These are phyloP conservation scores for Acrobasis suavella DNA, from an alignment of 2,888 invertebrate genomes.

Conservation along the genomic window DNA sequence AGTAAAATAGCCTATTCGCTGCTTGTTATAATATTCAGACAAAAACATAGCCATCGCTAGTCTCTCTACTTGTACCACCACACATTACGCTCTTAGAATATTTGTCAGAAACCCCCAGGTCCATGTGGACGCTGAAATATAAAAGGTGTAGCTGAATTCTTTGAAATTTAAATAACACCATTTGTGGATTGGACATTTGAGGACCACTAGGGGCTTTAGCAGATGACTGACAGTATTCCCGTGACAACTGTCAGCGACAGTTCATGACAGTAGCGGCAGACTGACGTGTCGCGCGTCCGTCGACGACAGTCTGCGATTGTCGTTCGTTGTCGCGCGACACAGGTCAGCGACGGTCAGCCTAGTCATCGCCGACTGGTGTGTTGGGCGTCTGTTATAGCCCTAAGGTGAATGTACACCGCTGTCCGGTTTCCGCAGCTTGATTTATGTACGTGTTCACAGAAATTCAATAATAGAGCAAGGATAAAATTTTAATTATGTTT, in stretches of 20 bases:
- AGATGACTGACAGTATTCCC: too few species aligned
- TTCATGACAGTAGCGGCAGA: too few species aligned
- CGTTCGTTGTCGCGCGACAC: too few species aligned
- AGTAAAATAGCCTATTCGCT: too few species aligned
- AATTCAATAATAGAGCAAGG: background rate
- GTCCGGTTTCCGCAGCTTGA: background rate
- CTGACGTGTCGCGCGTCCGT: too few species aligned
- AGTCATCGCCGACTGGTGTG: too few species aligned
- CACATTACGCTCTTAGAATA: conserved; percentile 15
- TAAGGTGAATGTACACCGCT: conserved; percentile 5
- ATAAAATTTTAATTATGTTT: too few species aligned
- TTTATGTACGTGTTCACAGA: background rate
- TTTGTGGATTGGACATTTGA: conserved; percentile 26
- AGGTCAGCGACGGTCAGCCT: too few species aligned
- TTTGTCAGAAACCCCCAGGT: conserved; percentile 25
- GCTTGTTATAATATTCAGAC: background rate
- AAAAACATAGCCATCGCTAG: background rate
- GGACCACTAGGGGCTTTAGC: background rate
- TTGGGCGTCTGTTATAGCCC: too few species aligned
- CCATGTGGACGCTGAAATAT: conserved; percentile 28
- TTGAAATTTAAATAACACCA: conserved; percentile 31
- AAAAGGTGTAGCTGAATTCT: conserved; percentile 25
- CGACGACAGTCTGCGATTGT: too few species aligned
- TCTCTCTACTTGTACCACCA: background rate
- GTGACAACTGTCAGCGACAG: too few species aligned